Base-by-base conservation (phyloP, 2,888 invertebrate species). In the Melolontha melolontha region DNA sequence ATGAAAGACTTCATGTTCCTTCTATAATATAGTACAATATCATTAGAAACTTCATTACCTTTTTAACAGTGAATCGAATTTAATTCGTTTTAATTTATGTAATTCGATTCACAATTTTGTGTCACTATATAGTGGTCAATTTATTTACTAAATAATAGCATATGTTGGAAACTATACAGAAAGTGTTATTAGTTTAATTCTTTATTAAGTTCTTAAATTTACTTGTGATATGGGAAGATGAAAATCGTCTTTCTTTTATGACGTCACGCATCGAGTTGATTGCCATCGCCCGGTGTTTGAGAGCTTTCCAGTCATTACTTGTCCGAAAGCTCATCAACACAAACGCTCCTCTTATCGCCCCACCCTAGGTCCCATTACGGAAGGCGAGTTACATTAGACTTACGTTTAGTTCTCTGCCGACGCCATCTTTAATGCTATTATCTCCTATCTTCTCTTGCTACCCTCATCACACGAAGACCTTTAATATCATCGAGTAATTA, bases 251-350 rank as follows among this genome's bases (percentile, higher is more conserved):
- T 66, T 71, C 70, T 73, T 82, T 83, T 82, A 83, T 80, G 81
- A 79, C 79, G 78, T 82, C 82, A 83, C 82, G 82, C 82, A 82
- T 81, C 76, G 79, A 80, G 81, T 82, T 83, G 82, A 82, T 82
- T 82, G 81, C 82, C 79, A 80, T 77, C 77, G 75, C 71, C 74
- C 75, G 77, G 75, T 75, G 75, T 77, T 72, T 70, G 75, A 76
- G 75, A 75, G 76, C 75, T 76, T 77, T 75, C 77, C 68, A 78
- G 79, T 80, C 81, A 81, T 81, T 81, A 80, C 80, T 80, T 78
- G 78, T 77, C 75, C 76, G 74, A 77, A 59, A 77, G 73, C 79
- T 81, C 81, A 81, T 82, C 80, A 80, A 76, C 77, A 73, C 77
- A 77, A 80, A 80, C 76, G 79, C 74, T 75, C 69, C 71, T 72